Percentiles rank a stretch among this genome's conserved stretches.
phyloP scores from a whole-genome alignment of 2,113 vertebrate genomes.

The Halichoeres trimaculatus region DNA sequence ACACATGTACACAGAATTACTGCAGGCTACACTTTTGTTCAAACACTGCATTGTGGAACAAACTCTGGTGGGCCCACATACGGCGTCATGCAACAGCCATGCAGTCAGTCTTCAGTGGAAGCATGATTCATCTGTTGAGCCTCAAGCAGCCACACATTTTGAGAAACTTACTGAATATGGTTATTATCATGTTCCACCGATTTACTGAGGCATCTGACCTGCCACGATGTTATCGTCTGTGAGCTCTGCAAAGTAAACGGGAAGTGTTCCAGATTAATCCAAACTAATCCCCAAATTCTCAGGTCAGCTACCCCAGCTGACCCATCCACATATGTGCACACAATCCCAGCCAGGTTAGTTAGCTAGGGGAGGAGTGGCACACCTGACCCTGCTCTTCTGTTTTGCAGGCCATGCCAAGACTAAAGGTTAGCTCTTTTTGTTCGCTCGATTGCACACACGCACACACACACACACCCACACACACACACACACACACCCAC shows the following conservation, averaged over 20 bases:
- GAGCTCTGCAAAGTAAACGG: constrained; percentile 6
- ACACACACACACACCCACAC: neutral
- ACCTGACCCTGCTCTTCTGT: constrained; percentile 69
- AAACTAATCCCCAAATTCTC: constrained; percentile 63
- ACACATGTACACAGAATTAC: constrained; percentile 51
- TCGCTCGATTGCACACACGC: constrained; percentile 48
- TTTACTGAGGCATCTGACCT: constrained; percentile 8
- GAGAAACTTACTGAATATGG: neutral
- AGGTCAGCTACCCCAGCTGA: constrained; percentile 63
- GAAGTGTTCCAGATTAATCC: constrained; percentile 46
- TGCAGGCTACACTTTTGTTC: constrained; percentile 69
- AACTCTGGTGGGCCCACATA: constrained; percentile 43
- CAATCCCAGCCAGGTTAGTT: constrained; percentile 35
- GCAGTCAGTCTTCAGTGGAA: constrained; percentile 33
- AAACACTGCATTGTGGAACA: constrained; percentile 39
- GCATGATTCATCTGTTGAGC: constrained; percentile 50
- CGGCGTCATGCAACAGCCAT: constrained; percentile 32
- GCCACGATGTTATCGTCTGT: constrained; percentile 61
- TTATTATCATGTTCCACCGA: constrained; percentile 15
- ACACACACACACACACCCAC: constrained; percentile 22
- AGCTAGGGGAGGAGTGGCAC: constrained; percentile 41
- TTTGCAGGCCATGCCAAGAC: constrained; percentile 54
- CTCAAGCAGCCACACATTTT: constrained; percentile 21
- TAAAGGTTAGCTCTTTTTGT: constrained; percentile 44
- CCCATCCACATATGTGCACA: constrained; percentile 33